Conservation (phyloP, 2,888 invertebrate genomes). For the Drosophila mimica region DNA sequence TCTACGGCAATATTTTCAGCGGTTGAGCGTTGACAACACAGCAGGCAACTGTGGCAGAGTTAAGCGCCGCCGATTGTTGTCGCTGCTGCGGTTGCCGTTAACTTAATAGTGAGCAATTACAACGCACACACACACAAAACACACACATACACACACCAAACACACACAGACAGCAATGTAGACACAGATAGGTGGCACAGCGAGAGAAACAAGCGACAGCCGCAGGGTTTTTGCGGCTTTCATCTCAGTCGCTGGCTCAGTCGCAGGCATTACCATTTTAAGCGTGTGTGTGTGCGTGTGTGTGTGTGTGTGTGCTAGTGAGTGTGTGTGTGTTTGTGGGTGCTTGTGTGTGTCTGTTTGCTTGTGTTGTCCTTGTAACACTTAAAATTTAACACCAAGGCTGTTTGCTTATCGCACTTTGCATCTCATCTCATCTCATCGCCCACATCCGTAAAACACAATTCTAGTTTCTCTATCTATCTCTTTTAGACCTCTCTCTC, state of each 20-base stretch:
- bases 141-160: constrained; percentile 19
- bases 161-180: constrained; percentile 7
- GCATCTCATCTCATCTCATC: constrained; percentile 57
- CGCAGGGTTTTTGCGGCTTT: constrained; percentile 59
- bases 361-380: constrained; percentile 76
- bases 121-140: constrained; percentile 32
- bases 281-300: not conserved
- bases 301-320: constrained; percentile 14
- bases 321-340: constrained; percentile 13
- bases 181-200: constrained; percentile 24
- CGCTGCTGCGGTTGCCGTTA: constrained; percentile 71
- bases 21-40: constrained; percentile 17
- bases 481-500: not conserved
- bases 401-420: constrained; percentile 74
- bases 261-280: constrained; percentile 46
- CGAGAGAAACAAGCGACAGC: constrained; percentile 51
- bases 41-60: constrained; percentile 45
- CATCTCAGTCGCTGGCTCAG: constrained; percentile 24
- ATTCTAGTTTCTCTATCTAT: constrained; percentile 13
- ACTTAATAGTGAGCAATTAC: constrained; percentile 79
- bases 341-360: not conserved
- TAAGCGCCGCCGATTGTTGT: constrained; percentile 65
- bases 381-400: constrained; percentile 79
- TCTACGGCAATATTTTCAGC: constrained; percentile 44
- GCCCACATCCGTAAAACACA: constrained; percentile 20